Evolutionary conservation across 1,140 invertebrate genomes (phyloP), one percentile per base, ranked within the genome.

Genomic region (Neotoxoptera formosana): DNA sequence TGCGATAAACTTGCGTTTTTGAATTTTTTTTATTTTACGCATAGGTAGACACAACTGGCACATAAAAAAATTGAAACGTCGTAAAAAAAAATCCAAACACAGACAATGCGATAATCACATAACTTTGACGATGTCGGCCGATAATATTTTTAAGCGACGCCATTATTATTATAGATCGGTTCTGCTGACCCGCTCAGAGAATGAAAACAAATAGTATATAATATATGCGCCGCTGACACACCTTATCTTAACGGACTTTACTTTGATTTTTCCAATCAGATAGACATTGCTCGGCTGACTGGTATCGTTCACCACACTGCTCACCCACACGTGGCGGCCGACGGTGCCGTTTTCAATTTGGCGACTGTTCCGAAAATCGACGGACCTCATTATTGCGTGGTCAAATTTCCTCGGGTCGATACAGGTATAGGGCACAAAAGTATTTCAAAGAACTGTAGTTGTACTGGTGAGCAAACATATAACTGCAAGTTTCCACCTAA

Each of bases 261-360:
- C n/a, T n/a, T 41, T 41, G 41, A 30, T 76, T 76, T 67, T 67
- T 60, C 25, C 14, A 30, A 90, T 47, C 67, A 90, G 89, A 90
- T 48, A 67, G 53, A 90, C 7, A 45, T 90, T 20, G 89, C 36
- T 25, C 56, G 81, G 14, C 8, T 96, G 95, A 91, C 98, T 34
- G 96, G 96, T 17, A 96, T 99, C 1, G 96, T 98, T 0, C 97
- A 97, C 95, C 97, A 98, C 94, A 97, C 98, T 0, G 97, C 98
- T 45, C 98, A 98, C 95, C 98, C 98, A 1, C 98, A 98, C 94
- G 96, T 98, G 45, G 96, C 97, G 95, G 94, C 95, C 36, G 97
- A 98, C 94, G 97, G 97, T 95, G 96, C 96, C 67, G 96, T 98
- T 25, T 98, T 97, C 95, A 98, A 98, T 95, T 95, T 98, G 41